phyloP scores from a whole-genome alignment of 2,113 vertebrate species.

The Cariama cristata region DNA sequence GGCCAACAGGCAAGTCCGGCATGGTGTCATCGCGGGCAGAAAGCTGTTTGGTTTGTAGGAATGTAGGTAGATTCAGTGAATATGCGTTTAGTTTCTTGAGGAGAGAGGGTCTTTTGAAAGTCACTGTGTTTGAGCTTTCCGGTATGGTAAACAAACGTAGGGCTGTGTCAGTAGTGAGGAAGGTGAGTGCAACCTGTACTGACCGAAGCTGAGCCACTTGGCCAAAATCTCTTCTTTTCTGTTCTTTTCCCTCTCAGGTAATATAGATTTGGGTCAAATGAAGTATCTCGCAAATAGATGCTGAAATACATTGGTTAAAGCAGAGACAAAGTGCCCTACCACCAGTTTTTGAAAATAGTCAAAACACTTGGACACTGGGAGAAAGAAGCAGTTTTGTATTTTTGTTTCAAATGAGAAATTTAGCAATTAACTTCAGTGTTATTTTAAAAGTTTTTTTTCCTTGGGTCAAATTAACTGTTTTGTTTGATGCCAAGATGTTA shows the following conservation, averaged over 20 bases:
- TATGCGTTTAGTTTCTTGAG: background rate
- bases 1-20: background rate
- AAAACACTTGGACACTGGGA: background rate
- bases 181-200: background rate
- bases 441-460: background rate
- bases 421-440: background rate
- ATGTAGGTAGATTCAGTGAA: background rate
- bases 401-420: background rate
- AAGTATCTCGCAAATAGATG: background rate
- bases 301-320: background rate
- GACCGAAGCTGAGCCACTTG: background rate
- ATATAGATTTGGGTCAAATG: background rate
- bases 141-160: background rate
- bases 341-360: background rate
- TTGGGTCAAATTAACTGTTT: background rate
- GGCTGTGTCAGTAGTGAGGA: background rate
- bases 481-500: background rate
- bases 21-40: background rate
- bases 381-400: background rate
- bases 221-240: background rate
- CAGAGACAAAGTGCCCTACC: background rate
- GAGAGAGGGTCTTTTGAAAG: background rate
- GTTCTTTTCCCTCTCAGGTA: background rate
- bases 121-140: background rate
- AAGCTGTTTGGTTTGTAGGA: background rate